Conservation (phyloP, 2,797 vertebrate genomes). For the Chiloscyllium punctatum region DNA sequence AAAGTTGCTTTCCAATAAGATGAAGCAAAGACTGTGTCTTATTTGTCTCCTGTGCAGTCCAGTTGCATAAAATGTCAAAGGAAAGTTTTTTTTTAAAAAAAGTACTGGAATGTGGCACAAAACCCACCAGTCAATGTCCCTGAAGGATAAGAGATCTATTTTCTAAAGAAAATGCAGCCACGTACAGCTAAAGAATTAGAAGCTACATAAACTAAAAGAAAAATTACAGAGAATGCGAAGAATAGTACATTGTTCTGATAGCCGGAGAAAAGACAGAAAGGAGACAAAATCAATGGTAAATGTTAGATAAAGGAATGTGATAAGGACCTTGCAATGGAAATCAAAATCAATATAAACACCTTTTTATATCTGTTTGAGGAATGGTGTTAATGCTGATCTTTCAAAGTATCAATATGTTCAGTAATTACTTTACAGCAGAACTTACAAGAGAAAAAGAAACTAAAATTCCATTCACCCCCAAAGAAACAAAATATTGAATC, state of each 20-base stretch:
- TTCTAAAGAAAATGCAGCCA: not conserved
- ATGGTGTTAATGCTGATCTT: not conserved
- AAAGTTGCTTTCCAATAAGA: not conserved
- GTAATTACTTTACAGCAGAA: not conserved
- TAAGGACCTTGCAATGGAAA: not conserved
- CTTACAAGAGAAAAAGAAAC: not conserved
- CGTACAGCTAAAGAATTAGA: not conserved
- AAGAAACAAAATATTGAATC: no score
- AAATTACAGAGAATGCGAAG: not conserved
- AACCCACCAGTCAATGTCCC: not conserved
- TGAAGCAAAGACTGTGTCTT: not conserved
- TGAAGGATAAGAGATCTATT: not conserved
- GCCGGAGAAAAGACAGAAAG: not conserved
- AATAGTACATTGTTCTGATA: not conserved
- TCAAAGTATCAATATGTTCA: not conserved
- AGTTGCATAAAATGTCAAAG: not conserved
- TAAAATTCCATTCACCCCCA: not conserved
- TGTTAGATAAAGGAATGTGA: not conserved
- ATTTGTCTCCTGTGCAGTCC: not conserved
- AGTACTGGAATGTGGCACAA: not conserved
- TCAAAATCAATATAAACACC: not conserved
- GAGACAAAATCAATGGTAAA: not conserved
- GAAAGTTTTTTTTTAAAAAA: no score
- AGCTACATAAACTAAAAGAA: not conserved
- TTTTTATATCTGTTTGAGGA: not conserved